phyloP scores from a whole-genome alignment of 2,797 vertebrate species.

The Sebastes iracundus region DNA sequence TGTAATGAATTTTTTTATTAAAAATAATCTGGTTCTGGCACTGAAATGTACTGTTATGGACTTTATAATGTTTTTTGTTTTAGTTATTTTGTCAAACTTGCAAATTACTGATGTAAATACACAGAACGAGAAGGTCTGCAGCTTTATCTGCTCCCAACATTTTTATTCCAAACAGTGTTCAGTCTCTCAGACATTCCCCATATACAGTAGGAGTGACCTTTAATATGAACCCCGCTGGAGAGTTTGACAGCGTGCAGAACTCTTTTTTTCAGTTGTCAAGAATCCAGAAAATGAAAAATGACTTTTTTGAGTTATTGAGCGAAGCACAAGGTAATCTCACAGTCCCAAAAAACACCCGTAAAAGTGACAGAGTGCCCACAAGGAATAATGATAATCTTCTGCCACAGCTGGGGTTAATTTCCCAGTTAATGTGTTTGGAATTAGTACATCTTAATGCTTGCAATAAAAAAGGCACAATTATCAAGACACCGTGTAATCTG shows the following conservation, averaged over 20 bases:
- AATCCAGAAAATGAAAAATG: conserved; percentile 7
- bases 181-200: not conserved
- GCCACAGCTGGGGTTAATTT: conserved; percentile 29
- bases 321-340: conserved; percentile 8
- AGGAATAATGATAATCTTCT: conserved; percentile 23
- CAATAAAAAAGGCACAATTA: conserved; percentile 40
- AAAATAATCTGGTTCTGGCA: not conserved
- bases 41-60: not conserved
- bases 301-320: not conserved
- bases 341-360: not conserved
- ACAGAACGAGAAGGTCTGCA: not conserved
- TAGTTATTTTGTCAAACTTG: not conserved
- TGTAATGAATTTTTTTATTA: not conserved
- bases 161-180: not conserved
- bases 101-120: not conserved
- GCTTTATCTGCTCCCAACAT: not conserved
- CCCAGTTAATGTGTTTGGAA: conserved; percentile 35
- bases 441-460: conserved; percentile 37
- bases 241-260: not conserved
- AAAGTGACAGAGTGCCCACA: not conserved
- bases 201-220: not conserved
- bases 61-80: not conserved
- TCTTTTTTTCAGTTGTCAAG: not conserved
- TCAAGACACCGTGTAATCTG: not conserved
- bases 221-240: not conserved